Evolutionary conservation across 2,113 vertebrate species (phyloP).

Genomic region (Tonatia bakeri): DNA sequence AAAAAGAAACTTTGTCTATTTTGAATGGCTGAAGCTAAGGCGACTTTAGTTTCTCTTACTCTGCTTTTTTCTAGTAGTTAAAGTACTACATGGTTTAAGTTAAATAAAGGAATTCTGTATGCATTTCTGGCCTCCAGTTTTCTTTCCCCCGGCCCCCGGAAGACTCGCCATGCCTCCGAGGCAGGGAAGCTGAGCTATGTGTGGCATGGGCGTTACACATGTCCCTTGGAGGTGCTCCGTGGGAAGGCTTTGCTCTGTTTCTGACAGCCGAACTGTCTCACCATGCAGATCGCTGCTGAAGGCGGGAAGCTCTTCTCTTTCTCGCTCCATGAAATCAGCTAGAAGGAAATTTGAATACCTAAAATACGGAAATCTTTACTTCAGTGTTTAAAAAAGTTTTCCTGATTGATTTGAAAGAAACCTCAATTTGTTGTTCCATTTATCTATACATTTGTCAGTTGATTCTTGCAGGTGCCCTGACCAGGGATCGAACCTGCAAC

Average conservation of each 20-base stretch:
- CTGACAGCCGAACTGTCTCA: neutral
- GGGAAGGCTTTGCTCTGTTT: neutral
- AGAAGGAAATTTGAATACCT: neutral
- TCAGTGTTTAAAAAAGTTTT: neutral
- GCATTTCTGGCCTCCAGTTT: slow-evolving; percentile 74
- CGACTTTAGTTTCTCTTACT: slow-evolving; percentile 89
- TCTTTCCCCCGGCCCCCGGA: neutral
- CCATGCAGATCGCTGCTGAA: neutral
- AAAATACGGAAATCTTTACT: neutral
- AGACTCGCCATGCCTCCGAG: neutral
- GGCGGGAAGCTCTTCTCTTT: neutral
- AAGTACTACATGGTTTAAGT: slow-evolving; percentile 91
- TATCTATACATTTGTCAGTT: no score
- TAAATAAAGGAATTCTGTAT: slow-evolving; percentile 91
- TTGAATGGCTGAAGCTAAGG: slow-evolving; percentile 89
- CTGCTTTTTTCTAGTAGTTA: slow-evolving; percentile 92
- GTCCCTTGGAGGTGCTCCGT: neutral
- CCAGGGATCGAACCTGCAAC: no score
- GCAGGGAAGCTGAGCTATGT: neutral
- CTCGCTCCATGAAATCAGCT: neutral
- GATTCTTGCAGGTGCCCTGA: no score
- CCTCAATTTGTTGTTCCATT: no score
- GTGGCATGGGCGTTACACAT: neutral
- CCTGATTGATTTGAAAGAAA: no score
- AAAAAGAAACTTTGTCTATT: slow-evolving; percentile 88